Evolutionary conservation across 1,140 invertebrate genomes (phyloP).

Genomic region (Bombyx mandarina): DNA sequence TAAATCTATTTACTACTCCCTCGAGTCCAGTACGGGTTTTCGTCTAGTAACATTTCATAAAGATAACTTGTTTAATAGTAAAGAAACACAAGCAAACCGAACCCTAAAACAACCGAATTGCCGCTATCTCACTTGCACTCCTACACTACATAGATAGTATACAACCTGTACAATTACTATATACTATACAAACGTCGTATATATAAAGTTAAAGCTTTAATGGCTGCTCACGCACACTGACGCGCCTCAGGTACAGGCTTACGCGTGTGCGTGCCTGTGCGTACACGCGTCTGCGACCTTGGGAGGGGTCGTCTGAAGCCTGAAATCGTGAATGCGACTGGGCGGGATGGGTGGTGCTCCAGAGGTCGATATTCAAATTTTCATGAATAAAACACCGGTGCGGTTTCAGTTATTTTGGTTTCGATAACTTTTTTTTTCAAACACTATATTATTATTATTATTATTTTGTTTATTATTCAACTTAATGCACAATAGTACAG

Average conservation of each 20-base stretch:
- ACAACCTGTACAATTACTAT: no score
- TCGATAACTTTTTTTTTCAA: background rate
- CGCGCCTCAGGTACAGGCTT: constrained; percentile 15
- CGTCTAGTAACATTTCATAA: no score
- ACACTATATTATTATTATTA: background rate
- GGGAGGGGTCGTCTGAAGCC: constrained; percentile 50
- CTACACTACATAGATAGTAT: no score
- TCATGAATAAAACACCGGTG: background rate
- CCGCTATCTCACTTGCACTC: no score
- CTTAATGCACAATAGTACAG: no score
- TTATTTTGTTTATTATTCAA: no score
- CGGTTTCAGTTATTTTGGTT: background rate
- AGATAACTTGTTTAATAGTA: no score
- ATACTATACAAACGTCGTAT: no score
- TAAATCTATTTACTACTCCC: no score
- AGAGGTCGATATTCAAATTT: constrained; percentile 31
- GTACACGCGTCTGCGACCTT: constrained; percentile 56
- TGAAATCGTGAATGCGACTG: constrained; percentile 28
- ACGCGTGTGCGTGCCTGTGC: constrained; percentile 36
- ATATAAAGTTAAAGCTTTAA: constrained; percentile 11
- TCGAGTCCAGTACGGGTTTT: no score
- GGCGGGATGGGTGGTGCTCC: constrained; percentile 8
- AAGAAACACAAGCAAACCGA: no score
- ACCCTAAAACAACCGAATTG: no score
- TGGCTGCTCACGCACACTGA: constrained; percentile 19